These are phyloP conservation scores for Chelonia mydas DNA, from an alignment of 2,797 vertebrate species.

Conservation along the genomic window DNA sequence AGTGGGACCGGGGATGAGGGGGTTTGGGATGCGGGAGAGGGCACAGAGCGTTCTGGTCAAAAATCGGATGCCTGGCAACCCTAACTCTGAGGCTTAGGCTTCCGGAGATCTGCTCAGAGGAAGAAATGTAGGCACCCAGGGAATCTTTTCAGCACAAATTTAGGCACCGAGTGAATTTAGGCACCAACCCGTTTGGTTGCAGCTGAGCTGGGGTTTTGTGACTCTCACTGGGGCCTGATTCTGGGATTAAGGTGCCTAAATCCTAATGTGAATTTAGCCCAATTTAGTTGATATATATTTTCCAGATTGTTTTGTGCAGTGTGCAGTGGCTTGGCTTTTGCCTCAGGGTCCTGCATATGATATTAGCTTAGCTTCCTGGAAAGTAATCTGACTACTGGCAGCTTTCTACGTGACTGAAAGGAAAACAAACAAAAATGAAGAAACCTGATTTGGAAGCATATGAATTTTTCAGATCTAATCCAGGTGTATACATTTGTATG, in stretches of 20 bases:
- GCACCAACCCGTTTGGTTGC: neutral
- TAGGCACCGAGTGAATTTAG: neutral
- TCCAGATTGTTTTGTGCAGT: slow-evolving; percentile 1
- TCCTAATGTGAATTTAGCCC: neutral
- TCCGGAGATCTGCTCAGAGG: neutral
- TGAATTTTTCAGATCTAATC: neutral
- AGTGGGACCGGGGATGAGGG: too few relatives aligned
- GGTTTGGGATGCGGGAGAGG: too few relatives aligned
- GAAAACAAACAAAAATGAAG: slow-evolving; percentile 24
- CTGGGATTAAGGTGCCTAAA: neutral
- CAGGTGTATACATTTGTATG: neutral
- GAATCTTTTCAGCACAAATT: neutral
- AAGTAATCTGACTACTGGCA: slow-evolving; percentile 4
- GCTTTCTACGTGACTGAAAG: neutral
- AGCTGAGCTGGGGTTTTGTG: neutral
- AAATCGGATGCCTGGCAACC: too few relatives aligned
- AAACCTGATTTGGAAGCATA: neutral
- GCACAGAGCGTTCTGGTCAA: too few relatives aligned
- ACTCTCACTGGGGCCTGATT: neutral
- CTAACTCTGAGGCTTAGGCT: neutral
- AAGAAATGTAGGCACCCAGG: neutral
- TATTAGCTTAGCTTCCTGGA: slow-evolving; percentile 23
- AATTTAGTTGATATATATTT: neutral
- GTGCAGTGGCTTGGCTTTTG: neutral
- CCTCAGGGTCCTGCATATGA: slow-evolving; percentile 11